Conservation (phyloP, 2,888 invertebrate species). For the Melanophora roralis region DNA sequence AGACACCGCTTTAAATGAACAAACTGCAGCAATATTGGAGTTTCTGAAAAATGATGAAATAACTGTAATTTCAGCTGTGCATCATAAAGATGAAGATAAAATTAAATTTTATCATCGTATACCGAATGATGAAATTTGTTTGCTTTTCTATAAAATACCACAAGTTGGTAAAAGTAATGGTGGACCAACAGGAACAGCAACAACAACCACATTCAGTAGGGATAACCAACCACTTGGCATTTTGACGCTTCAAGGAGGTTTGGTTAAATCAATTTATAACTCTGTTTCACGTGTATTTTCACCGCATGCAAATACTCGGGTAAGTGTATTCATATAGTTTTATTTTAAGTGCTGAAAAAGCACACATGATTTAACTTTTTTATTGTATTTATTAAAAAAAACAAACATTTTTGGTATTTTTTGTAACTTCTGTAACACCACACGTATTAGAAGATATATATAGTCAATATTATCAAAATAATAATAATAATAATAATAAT, state of each 20-base stretch:
- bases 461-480: no score
- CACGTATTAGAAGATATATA: no score
- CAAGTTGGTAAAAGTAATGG: constrained; percentile 68
- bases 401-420: no score
- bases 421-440: no score
- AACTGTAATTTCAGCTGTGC: constrained; percentile 77
- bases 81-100: constrained; percentile 75
- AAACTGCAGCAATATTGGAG: constrained; percentile 76
- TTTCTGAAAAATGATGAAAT: constrained; percentile 78
- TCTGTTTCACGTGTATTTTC: constrained; percentile 77
- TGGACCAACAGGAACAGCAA: constrained; percentile 26
- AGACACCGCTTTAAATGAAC: constrained; percentile 70
- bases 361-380: background rate
- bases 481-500: no score
- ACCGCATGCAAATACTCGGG: constrained; percentile 74
- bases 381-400: no score
- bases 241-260: constrained; percentile 77
- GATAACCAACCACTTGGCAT: constrained; percentile 74
- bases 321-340: constrained; percentile 65
- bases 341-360: background rate
- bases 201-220: constrained; percentile 31
- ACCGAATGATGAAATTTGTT: constrained; percentile 76
- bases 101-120: constrained; percentile 77
- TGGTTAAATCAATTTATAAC: constrained; percentile 78
- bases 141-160: constrained; percentile 78